These are phyloP conservation scores for Erythrolamprus reginae DNA, from an alignment of 2,113 vertebrate genomes.

Conservation along the genomic window DNA sequence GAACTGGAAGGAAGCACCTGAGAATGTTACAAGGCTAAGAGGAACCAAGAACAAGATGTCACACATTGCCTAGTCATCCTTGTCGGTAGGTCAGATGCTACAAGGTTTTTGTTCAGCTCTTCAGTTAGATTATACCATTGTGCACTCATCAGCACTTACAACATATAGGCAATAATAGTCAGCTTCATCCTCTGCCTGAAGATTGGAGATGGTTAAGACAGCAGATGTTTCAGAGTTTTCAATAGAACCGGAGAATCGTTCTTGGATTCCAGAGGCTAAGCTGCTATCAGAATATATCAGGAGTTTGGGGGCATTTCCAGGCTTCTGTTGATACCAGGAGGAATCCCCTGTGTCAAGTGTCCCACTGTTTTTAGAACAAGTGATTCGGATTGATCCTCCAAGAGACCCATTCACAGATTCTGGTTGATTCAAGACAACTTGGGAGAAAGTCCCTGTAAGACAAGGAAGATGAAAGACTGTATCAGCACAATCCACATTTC, in stretches of 20 bases:
- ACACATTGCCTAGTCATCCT: not conserved
- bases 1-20: no score
- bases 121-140: not conserved
- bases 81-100: not conserved
- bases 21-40: no score
- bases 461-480: not conserved
- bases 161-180: not conserved
- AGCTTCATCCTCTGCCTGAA: not conserved
- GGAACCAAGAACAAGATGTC: no score
- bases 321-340: conserved; percentile 20
- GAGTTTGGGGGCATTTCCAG: rapidly evolving
- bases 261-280: not conserved
- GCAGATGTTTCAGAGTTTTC: not conserved
- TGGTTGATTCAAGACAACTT: conserved; percentile 11
- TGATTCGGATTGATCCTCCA: not conserved
- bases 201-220: rapidly evolving
- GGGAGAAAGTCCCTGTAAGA: not conserved
- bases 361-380: not conserved
- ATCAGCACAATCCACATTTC: no score
- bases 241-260: not conserved
- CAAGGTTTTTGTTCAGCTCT: not conserved
- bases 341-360: rapidly evolving
- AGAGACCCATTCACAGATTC: not conserved
- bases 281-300: rapidly evolving
- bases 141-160: rapidly evolving